A percentile compares a stretch with the other conserved stretches of the same genome.
Evolutionary conservation across 1,140 invertebrate species (phyloP).

Genomic region (Hyles vespertilio): DNA sequence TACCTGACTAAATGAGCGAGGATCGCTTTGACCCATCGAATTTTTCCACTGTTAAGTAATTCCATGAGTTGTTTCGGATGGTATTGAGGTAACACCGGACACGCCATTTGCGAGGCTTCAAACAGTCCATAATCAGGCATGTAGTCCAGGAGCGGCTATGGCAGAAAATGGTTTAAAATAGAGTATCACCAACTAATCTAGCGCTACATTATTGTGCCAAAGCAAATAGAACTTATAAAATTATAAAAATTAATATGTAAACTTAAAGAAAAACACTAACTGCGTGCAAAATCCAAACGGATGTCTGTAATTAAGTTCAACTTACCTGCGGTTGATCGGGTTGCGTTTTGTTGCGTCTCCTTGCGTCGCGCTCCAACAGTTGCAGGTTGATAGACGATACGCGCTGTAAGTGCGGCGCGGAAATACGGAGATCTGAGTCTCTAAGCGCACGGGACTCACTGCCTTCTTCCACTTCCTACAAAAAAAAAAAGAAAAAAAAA

Average conservation of each 20-base stretch:
- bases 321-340: constrained; percentile 72
- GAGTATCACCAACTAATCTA: no score
- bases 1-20: constrained; percentile 93
- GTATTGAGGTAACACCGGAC: constrained; percentile 98
- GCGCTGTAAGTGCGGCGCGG: constrained; percentile 86
- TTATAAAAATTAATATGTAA: no score
- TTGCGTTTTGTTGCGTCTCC: constrained; percentile 80
- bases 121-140: constrained; percentile 97
- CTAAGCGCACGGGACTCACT: constrained; percentile 85
- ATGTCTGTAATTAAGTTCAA: neutral
- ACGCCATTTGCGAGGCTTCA: constrained; percentile 96
- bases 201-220: no score
- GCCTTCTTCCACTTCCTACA: constrained; percentile 77
- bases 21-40: constrained; percentile 98
- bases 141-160: constrained; percentile 78
- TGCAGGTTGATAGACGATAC: constrained; percentile 90
- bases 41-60: constrained; percentile 98
- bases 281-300: constrained; percentile 6
- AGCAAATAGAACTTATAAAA: no score
- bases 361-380: constrained; percentile 82
- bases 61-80: constrained; percentile 99
- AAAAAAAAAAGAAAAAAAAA: neutral
- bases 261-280: no score
- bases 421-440: constrained; percentile 87
- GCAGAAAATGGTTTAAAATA: constrained; percentile 5